Base-by-base conservation (phyloP, 2,888 invertebrate species). In the Acanthosoma haemorrhoidale region DNA sequence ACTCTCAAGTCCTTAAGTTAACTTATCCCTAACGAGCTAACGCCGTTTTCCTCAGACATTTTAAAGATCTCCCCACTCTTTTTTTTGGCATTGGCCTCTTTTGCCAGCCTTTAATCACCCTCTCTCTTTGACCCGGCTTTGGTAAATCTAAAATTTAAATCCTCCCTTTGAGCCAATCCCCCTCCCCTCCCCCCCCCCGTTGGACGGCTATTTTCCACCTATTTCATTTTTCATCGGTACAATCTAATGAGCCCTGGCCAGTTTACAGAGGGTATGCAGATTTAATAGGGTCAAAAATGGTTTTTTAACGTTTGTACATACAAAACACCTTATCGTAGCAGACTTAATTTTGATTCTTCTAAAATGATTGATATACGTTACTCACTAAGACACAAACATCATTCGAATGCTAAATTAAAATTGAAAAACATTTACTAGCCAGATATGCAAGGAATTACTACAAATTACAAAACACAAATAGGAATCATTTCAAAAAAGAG, bases 131-230 rank as follows among this genome's bases (percentile, higher is more conserved):
- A 51, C 51, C 25, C 29, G 51, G 51, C 29, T 51, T 51, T 51
- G 29, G 51, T 25, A 51, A 51, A 51, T 51, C 51, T 51, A 51
- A 51, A 51, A 51, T 51, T 51, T 51, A 51, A 51, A 51, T 51
- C 51, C 51, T 5, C 25, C 51, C 51, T 51, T 51, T 51, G 51
- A 51, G 51, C 51, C 25, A 25, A 51, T 51, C 16, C 43, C 29
- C 51, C 13, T 2, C 13, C 11, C n/a, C 6, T 25, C 25, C 3
- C 13, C 11, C n/a, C 6, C 51, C 25, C 5, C n/a, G n/a, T n/a
- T n/a, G n/a, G n/a, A 3, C 41, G n/a, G n/a, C 18, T 11, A 13
- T 51, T 51, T 29, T 51, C 51, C 25, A 51, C 29, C 51, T 51
- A 51, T 25, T 25, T 51, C 51, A 51, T 51, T 51, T 51, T 51